Conservation (phyloP, 2,797 vertebrate genomes). For the Lacerta bilineata region DNA sequence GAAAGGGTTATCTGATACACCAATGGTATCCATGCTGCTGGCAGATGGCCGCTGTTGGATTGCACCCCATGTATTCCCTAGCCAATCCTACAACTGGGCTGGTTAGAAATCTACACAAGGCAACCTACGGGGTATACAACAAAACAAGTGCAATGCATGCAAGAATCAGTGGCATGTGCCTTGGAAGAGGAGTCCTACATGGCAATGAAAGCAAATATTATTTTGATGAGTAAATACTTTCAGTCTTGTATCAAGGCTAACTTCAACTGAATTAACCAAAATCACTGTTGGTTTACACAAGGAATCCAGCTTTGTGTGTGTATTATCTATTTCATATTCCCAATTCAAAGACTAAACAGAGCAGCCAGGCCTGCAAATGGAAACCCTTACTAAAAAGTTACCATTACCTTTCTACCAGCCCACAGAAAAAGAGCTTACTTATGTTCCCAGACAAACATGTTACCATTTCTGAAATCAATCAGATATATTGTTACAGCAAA, state of each 20-base stretch:
- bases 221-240: constrained; percentile 4
- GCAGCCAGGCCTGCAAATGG: background rate
- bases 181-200: background rate
- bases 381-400: constrained; percentile 2
- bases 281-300: background rate
- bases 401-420: background rate
- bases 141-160: background rate
- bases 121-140: no score
- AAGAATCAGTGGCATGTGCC: background rate
- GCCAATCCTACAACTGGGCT: background rate
- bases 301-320: background rate
- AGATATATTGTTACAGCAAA: background rate
- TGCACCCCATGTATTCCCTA: background rate
- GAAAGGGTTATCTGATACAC: no score
- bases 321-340: background rate
- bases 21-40: no score
- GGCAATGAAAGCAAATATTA: background rate
- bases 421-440: constrained; percentile 8
- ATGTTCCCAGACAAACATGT: background rate
- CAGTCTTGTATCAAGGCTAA: background rate
- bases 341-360: background rate
- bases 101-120: background rate
- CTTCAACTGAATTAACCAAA: background rate
- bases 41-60: background rate
- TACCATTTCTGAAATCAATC: constrained; percentile 1